Conservation (phyloP, 2,888 invertebrate genomes). For the Cerastoderma edule region DNA sequence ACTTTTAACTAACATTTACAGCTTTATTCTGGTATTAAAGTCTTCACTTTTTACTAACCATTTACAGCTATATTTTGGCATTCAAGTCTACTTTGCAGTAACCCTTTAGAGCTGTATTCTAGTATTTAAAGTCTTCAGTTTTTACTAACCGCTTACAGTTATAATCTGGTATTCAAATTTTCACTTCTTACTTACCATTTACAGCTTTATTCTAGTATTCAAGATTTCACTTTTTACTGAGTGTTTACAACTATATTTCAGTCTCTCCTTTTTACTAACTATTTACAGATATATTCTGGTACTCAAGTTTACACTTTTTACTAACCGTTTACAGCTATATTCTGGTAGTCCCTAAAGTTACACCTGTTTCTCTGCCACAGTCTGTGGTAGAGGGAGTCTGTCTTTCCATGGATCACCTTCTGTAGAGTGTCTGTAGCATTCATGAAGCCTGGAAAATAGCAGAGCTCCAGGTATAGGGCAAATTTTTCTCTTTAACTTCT, state of each 20-base stretch:
- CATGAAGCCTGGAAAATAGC: constrained; percentile 73
- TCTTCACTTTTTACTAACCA: constrained; percentile 17
- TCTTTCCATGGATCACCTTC: constrained; percentile 74
- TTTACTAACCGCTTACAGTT: constrained; percentile 84
- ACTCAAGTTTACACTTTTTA: too few species aligned
- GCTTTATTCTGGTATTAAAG: too few species aligned
- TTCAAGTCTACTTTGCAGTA: background rate
- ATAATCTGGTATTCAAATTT: too few species aligned
- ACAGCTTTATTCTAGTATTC: too few species aligned
- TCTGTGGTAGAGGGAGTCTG: constrained; percentile 81
- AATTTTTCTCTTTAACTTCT: background rate
- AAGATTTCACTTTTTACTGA: too few species aligned
- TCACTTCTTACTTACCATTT: too few species aligned
- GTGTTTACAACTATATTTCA: too few species aligned
- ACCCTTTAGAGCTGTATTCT: background rate
- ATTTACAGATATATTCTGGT: too few species aligned
- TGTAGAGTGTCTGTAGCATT: constrained; percentile 78
- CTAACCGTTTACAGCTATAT: constrained; percentile 27
- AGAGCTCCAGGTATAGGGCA: background rate
- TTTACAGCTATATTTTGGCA: constrained; percentile 27
- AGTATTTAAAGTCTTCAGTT: background rate
- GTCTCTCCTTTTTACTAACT: too few species aligned
- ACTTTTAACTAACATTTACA: constrained; percentile 72
- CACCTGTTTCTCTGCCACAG: constrained; percentile 84
- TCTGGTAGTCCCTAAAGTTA: constrained; percentile 85